These are phyloP conservation scores for Drosophila watanabei DNA, from an alignment of 1,140 invertebrate genomes.

Conservation along the genomic window DNA sequence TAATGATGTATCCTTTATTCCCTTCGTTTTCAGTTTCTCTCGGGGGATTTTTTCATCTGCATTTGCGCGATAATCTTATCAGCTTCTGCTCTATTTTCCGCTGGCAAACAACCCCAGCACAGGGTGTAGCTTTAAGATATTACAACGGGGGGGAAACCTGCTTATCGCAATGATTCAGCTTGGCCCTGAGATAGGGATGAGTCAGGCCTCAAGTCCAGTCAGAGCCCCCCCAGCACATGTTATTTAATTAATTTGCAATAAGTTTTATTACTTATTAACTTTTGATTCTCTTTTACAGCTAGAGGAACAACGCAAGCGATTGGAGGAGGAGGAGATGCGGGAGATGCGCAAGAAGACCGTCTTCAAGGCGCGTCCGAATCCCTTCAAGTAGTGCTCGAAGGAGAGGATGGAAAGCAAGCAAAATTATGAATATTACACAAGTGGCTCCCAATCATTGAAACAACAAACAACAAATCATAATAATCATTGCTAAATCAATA, in stretches of 20 bases:
- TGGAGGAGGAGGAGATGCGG: slow-evolving; percentile 67
- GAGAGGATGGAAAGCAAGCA: background rate
- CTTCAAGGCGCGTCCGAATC: slow-evolving; percentile 85
- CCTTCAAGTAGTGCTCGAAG: slow-evolving; percentile 74
- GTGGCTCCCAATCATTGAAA: too few species aligned
- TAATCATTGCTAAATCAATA: slow-evolving; percentile 53
- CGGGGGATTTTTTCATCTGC: background rate
- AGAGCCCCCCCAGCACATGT: background rate
- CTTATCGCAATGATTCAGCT: slow-evolving; percentile 38
- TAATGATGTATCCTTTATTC: slow-evolving; percentile 1
- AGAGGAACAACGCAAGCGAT: slow-evolving; percentile 77
- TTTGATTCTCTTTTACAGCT: slow-evolving; percentile 69
- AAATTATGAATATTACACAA: too few species aligned
- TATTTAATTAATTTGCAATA: background rate
- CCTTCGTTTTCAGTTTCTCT: slow-evolving; percentile 14
- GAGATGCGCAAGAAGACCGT: slow-evolving; percentile 76
- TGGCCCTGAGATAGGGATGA: slow-evolving; percentile 25
- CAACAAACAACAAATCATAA: too few species aligned
- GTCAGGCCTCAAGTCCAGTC: slow-evolving; percentile 14
- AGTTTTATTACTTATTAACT: background rate
- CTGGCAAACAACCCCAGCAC: slow-evolving; percentile 35
- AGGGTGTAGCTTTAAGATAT: slow-evolving; percentile 11
- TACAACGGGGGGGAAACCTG: slow-evolving; percentile 2
- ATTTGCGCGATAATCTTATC: slow-evolving; percentile 44
- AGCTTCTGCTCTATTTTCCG: slow-evolving; percentile 41